Evolutionary conservation across 2,113 vertebrate species (phyloP), one percentile per base, ranked within the genome.

Genomic region (Siniperca chuatsi): DNA sequence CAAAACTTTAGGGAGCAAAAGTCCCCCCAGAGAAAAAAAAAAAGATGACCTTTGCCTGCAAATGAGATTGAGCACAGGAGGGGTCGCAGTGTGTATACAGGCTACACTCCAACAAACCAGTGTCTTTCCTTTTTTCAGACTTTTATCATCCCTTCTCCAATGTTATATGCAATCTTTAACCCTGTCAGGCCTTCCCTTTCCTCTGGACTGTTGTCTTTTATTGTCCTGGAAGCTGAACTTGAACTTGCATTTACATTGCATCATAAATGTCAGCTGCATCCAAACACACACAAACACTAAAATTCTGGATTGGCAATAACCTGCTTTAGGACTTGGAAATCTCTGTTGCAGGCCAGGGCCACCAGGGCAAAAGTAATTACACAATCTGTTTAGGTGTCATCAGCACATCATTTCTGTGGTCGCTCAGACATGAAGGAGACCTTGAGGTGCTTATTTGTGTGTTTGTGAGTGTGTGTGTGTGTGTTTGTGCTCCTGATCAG

Each of bases 351-450:
- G 90, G 89, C 87, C 90, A 86, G 80, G 90, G 92, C 84, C 84
- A 92, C 78, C 73, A 29, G 90, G 89, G 86, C 84, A 90, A 92
- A 93, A 93, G 91, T 91, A 94, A 94, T 94, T 92, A 92, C 88
- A 83, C 87, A 90, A 93, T 93, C 92, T 92, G 92, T 90, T 90
- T 82, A 90, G 88, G 87, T 93, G 92, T 93, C 92, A 93, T 93
- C 83, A 86, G 79, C 84, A 90, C 92, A 92, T 93, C 72, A 92
- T 93, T 93, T 92, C 80, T 91, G 86, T 55, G 82, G 60, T 86
- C 55, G 37, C 85, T 92, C 92, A 94, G 82, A 94, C 92, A 93
- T 93, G 91, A 95, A 93, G 92, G 93, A 93, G 93, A 95, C 94
- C 94, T 95, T 95, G 93, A 92, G 79, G 74, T 83, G 78, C 72